Conservation (phyloP, 2,888 invertebrate genomes). For the Xanthia togata region DNA sequence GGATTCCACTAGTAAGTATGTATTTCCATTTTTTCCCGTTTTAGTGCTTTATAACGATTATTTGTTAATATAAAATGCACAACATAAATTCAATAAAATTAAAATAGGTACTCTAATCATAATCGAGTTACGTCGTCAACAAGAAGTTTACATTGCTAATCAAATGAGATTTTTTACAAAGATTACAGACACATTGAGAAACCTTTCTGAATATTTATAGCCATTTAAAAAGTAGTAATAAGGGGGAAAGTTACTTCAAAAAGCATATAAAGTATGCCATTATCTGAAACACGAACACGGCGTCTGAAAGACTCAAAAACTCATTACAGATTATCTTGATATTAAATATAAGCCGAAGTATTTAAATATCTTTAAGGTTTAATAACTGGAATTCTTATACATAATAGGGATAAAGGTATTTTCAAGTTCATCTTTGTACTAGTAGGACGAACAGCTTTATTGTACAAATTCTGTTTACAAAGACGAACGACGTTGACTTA, state of each 20-base stretch:
- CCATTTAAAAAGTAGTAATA: conserved; percentile 51
- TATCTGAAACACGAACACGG: conserved; percentile 40
- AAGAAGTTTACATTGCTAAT: conserved; percentile 40
- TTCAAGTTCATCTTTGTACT: conserved; percentile 28
- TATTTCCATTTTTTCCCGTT: neutral
- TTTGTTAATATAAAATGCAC: neutral
- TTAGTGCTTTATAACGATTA: neutral
- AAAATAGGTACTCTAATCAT: neutral
- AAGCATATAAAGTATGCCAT: conserved; percentile 49
- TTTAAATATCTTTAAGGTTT: conserved; percentile 38
- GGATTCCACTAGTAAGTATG: neutral
- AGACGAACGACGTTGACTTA: conserved; percentile 4
- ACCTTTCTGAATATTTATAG: conserved; percentile 54
- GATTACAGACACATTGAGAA: conserved; percentile 35
- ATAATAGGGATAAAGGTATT: conserved; percentile 23
- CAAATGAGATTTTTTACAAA: conserved; percentile 33
- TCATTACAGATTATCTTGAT: conserved; percentile 45
- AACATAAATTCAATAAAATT: neutral
- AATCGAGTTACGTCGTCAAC: conserved; percentile 14
- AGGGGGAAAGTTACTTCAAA: conserved; percentile 14
- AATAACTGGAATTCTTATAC: conserved; percentile 23
- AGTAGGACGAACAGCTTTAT: conserved; percentile 13
- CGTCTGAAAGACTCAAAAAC: conserved; percentile 29
- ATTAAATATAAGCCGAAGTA: conserved; percentile 33
- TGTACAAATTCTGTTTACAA: conserved; percentile 13